Evolutionary conservation across 37 sponge, comb jelly and placozoan genomes (phyloP).

Genomic region (Cliona cf. orientalis): DNA sequence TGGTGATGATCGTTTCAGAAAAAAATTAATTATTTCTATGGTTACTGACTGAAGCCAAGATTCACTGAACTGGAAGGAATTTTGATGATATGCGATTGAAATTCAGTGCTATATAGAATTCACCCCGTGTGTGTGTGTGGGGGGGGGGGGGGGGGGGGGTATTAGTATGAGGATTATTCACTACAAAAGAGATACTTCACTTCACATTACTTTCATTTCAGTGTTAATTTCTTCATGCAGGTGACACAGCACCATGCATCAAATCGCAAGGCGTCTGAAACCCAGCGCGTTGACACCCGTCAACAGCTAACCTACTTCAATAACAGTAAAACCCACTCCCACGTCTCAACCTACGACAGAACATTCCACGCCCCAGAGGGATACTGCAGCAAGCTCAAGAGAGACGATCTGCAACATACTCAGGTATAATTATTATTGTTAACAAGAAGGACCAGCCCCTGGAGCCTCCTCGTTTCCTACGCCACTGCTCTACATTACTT

Average conservation of each 20-base stretch:
- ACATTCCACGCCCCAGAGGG: conserved; percentile 88
- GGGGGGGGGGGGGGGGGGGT: too few species aligned
- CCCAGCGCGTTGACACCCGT: neutral
- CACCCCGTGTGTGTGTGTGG: too few species aligned
- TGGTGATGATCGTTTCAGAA: conserved; percentile 12
- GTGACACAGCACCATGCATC: conserved; percentile 23
- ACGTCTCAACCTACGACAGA: conserved; percentile 42
- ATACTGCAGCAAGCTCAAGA: conserved; percentile 82
- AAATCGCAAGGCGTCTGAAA: neutral
- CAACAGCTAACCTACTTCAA: conserved; percentile 53
- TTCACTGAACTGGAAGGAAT: neutral
- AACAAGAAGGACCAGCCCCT: too few species aligned
- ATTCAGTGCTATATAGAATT: too few species aligned
- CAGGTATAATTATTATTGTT: too few species aligned
- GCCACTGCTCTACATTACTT: too few species aligned
- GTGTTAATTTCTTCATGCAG: too few species aligned
- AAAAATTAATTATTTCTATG: neutral
- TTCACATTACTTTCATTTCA: too few species aligned
- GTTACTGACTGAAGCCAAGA: neutral
- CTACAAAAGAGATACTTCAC: too few species aligned
- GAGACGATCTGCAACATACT: conserved; percentile 92
- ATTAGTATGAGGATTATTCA: too few species aligned
- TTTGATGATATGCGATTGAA: too few species aligned
- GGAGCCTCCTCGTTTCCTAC: too few species aligned
- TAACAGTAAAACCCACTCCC: conserved; percentile 34